Evolutionary conservation across 2,113 vertebrate species (phyloP).

Genomic region (Oostethus manadensis): DNA sequence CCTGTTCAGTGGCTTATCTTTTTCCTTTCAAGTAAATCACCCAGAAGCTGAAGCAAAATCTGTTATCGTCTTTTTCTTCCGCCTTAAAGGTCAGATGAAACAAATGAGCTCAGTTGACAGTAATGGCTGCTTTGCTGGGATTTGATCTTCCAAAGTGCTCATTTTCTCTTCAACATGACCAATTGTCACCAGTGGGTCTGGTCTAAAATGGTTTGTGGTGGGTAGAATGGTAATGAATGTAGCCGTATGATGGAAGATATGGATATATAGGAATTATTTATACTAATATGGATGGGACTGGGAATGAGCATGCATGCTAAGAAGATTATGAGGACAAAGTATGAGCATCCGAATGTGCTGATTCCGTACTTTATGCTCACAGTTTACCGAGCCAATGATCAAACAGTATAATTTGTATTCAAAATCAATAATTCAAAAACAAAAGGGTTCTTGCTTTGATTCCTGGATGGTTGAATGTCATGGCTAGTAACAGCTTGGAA

Average conservation of each 20-base stretch:
- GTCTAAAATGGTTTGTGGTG: conserved; percentile 20
- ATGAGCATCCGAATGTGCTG: too few species aligned
- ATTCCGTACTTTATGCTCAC: too few species aligned
- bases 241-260: conserved; percentile 16
- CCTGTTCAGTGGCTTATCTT: conserved; percentile 52
- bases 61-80: conserved; percentile 57
- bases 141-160: conserved; percentile 33
- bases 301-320: neutral
- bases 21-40: conserved; percentile 35
- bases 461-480: neutral
- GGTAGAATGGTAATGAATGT: conserved; percentile 21
- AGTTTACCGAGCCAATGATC: too few species aligned
- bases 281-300: neutral
- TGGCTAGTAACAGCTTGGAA: too few species aligned
- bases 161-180: conserved; percentile 57
- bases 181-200: conserved; percentile 52
- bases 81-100: conserved; percentile 60
- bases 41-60: conserved; percentile 43
- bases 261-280: neutral
- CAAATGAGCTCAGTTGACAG: conserved; percentile 42
- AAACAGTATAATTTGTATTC: too few species aligned
- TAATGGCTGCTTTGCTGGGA: conserved; percentile 44
- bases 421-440: neutral
- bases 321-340: neutral
- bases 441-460: neutral